Base-by-base conservation (phyloP, 2,113 vertebrate species). In the Phoxinus phoxinus region DNA sequence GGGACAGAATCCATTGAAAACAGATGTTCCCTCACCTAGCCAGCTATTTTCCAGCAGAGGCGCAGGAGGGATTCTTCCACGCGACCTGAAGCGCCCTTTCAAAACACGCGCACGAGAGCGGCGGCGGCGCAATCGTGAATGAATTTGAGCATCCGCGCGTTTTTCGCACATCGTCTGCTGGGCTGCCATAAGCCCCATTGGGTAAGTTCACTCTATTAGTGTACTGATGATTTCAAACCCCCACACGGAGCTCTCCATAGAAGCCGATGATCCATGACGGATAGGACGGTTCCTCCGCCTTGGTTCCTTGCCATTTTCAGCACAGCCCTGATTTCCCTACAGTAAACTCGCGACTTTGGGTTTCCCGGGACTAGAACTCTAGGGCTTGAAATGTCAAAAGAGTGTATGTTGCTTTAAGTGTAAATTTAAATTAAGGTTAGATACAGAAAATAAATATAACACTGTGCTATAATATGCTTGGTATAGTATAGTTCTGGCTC, bases 1-100 rank as follows among this genome's bases (percentile, higher is more conserved):
- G 65, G 81, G 81, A 83, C 67, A 37, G 81, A 53, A 72, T 83
- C 81, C 81, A 83, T 72, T 30, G 67, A 71, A 72, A 83, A 72
- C 81, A 83, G 81, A 83, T 83, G 81, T 83, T 83, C 30, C 63
- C 65, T 72, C 81, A 81, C 25, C 61, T 80, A 80, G 77, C 58
- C 53, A 19, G 37, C 7, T 82, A n/a, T 82, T 81, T 65, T 82
- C 77, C 58, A 41, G 44, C 58, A n/a, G 8, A 17, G 35, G 8
- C 8, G 1, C 63, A 15, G 61, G 27, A 82, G 61, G 44, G 41
- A 82, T 69, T 69, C 61, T 82, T 82, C 44, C 61, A 46, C 11
- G 19, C 10, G 61, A 81, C 79, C 79, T 9, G 44, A 67, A 41
- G 37, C 51, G 80, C 44, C 25, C 61, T 69, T 69, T 82, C 27